Conservation (phyloP, 2,888 invertebrate genomes). For the Opisthograptis luteolata region DNA sequence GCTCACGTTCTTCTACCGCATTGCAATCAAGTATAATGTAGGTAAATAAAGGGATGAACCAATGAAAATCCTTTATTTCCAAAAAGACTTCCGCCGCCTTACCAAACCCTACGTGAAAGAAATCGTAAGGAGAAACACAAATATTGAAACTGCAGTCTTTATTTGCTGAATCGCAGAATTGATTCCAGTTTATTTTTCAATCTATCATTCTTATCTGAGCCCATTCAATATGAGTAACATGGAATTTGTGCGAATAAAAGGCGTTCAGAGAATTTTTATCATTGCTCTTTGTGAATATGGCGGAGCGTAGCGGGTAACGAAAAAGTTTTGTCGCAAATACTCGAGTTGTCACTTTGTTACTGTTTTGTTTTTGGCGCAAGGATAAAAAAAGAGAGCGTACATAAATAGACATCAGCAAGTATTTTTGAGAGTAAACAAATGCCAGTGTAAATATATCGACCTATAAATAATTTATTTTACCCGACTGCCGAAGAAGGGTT, state of each 20-base stretch:
- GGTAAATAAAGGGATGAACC: neutral
- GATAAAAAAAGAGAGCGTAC: conserved; percentile 1
- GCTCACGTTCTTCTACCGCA: no score
- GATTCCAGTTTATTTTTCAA: conserved; percentile 51
- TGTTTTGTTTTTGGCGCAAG: conserved; percentile 3
- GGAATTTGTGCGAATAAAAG: conserved; percentile 34
- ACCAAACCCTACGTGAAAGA: conserved; percentile 8
- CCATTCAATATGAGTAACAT: conserved; percentile 42
- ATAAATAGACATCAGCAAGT: neutral
- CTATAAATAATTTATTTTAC: no score
- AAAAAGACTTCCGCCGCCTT: conserved; percentile 3
- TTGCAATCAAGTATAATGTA: no score
- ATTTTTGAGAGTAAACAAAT: no score
- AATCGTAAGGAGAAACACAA: conserved; percentile 19
- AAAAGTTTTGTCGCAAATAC: conserved; percentile 29
- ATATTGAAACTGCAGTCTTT: conserved; percentile 27
- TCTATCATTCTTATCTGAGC: conserved; percentile 43
- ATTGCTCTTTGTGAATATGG: conserved; percentile 26
- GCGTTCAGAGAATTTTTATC: conserved; percentile 29
- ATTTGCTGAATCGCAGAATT: conserved; percentile 43
- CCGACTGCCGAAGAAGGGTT: no score
- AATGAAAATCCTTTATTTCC: neutral
- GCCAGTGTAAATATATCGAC: no score
- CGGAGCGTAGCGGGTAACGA: conserved; percentile 16
- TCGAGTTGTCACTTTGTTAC: conserved; percentile 5